phyloP scores from a whole-genome alignment of 2,113 vertebrate genomes.

The Phoxinus phoxinus region DNA sequence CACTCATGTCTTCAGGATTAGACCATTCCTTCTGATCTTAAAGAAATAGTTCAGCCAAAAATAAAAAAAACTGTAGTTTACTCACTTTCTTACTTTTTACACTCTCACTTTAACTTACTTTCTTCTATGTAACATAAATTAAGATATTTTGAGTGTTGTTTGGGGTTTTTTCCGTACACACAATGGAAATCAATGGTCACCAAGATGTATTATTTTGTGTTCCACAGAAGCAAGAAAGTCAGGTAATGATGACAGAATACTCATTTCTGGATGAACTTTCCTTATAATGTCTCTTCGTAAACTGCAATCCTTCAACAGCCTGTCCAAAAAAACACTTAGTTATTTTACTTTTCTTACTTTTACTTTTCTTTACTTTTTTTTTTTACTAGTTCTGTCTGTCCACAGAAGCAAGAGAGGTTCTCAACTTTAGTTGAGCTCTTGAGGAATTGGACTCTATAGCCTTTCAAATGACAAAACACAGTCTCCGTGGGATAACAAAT shows the following conservation, averaged over 20 bases:
- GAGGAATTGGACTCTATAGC: too few species aligned
- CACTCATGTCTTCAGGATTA: neutral
- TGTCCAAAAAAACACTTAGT: neutral
- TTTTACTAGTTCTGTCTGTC: neutral
- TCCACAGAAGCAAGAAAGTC: neutral
- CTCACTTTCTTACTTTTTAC: too few species aligned
- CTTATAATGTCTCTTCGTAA: neutral
- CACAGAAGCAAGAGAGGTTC: neutral
- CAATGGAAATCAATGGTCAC: neutral
- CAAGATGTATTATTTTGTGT: neutral
- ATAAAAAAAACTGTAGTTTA: too few species aligned
- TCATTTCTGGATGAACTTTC: neutral
- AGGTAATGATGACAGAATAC: neutral
- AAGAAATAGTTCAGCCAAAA: too few species aligned
- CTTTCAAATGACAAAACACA: neutral
- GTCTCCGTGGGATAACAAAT: neutral
- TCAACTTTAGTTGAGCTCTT: neutral
- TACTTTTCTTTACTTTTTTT: too few species aligned
- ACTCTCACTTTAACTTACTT: too few species aligned
- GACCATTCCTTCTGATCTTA: neutral
- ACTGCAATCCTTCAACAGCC: neutral
- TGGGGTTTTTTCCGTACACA: neutral
- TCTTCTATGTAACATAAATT: neutral
- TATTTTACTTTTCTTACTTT: too few species aligned
- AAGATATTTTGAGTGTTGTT: neutral